These are phyloP conservation scores for Andrena chrysosceles DNA, from an alignment of 2,888 invertebrate genomes.

Conservation along the genomic window DNA sequence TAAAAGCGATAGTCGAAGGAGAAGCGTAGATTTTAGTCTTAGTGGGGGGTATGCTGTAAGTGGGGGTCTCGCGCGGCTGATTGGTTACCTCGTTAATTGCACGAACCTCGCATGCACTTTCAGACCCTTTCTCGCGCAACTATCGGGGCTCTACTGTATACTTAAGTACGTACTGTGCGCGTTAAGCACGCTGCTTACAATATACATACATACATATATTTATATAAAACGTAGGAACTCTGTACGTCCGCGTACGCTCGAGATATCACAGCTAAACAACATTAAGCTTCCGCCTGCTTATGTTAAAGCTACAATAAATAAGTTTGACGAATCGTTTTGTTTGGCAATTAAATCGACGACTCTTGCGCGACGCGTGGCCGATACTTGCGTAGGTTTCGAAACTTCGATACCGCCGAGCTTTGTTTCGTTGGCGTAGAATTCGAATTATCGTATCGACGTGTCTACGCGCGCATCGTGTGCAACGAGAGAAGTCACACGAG, in stretches of 20 bases:
- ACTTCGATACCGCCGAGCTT: constrained; percentile 17
- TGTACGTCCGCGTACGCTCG: constrained; percentile 80
- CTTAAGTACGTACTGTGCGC: constrained; percentile 58
- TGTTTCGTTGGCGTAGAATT: background rate
- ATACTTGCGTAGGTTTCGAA: constrained; percentile 1
- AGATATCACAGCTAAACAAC: constrained; percentile 83
- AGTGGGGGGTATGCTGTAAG: too few relatives aligned
- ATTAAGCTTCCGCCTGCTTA: constrained; percentile 77
- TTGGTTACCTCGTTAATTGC: too few relatives aligned
- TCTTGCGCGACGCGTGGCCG: constrained; percentile 7
- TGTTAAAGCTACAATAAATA: constrained; percentile 81
- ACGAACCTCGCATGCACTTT: too few relatives aligned
- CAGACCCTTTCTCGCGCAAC: too few relatives aligned
- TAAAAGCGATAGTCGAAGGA: background rate
- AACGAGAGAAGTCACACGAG: background rate
- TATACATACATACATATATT: constrained; percentile 34
- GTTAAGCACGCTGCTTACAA: constrained; percentile 59
- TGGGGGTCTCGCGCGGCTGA: too few relatives aligned
- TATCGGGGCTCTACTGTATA: background rate
- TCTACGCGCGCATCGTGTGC: background rate
- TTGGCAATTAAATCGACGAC: constrained; percentile 45
- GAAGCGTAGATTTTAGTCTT: too few relatives aligned
- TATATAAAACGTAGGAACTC: constrained; percentile 82
- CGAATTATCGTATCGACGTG: background rate
- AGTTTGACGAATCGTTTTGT: constrained; percentile 52